These are phyloP conservation scores for Pycnonotus jocosus DNA, from an alignment of 2,113 vertebrate genomes.

Conservation along the genomic window DNA sequence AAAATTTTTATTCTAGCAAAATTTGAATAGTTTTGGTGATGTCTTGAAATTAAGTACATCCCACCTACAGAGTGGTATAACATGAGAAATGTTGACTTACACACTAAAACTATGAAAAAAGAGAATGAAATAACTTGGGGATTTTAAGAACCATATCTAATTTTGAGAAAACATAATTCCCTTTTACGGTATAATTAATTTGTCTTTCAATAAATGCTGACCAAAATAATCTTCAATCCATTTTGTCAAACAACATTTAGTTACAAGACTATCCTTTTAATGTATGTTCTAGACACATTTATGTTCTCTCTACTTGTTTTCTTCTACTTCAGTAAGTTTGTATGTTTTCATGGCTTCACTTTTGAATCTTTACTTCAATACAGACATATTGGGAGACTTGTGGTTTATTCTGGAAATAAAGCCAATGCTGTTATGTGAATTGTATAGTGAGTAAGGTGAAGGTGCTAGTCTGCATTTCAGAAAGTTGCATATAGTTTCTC, in stretches of 20 bases:
- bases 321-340: neutral
- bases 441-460: neutral
- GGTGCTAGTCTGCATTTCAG: neutral
- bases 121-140: neutral
- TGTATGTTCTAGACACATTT: neutral
- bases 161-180: neutral
- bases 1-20: conserved; percentile 19
- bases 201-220: neutral
- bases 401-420: neutral
- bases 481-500: neutral
- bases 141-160: neutral
- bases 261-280: neutral
- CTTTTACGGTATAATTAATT: neutral
- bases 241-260: neutral
- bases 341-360: neutral
- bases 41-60: neutral
- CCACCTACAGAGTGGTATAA: conserved; percentile 4
- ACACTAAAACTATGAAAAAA: neutral
- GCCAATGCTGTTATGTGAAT: neutral
- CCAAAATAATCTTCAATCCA: neutral
- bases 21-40: conserved; percentile 7
- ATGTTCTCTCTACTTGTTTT: neutral
- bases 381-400: neutral
- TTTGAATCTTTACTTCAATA: neutral
- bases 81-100: conserved; percentile 2